phyloP scores from a whole-genome alignment of 2,113 vertebrate species.

The Numenius arquata region DNA sequence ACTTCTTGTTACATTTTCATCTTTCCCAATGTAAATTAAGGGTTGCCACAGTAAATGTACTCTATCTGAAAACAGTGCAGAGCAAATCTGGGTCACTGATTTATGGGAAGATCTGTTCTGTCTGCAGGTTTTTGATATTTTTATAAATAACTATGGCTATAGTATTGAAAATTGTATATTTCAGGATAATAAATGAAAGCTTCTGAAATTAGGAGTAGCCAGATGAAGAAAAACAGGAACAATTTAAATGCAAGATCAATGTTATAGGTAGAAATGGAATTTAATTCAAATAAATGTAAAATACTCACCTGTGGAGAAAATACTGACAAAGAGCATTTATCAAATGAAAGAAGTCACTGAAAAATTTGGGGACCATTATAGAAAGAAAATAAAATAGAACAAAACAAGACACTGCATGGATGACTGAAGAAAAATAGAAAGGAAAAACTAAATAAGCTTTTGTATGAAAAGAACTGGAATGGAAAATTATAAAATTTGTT shows the following conservation, averaged over 20 bases:
- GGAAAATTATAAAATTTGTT: neutral
- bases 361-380: fast-evolving
- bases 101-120: neutral
- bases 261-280: neutral
- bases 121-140: neutral
- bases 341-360: neutral
- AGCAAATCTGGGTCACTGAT: conserved; percentile 17
- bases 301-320: neutral
- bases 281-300: conserved; percentile 23
- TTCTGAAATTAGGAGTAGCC: neutral
- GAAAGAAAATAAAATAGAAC: neutral
- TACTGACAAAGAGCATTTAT: neutral
- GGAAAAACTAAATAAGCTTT: neutral
- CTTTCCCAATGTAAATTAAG: neutral
- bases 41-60: neutral
- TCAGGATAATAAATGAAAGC: neutral
- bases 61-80: conserved; percentile 2
- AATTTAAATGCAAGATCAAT: neutral
- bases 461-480: neutral
- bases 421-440: neutral
- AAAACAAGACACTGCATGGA: neutral
- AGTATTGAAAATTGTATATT: neutral
- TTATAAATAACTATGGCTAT: neutral
- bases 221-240: neutral
- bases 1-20: neutral